Percentiles rank a stretch among this genome's conserved stretches.
These are phyloP conservation scores for Akabosia matsudoensis DNA, from an alignment of 1,140 invertebrate genomes.

Conservation along the genomic window DNA sequence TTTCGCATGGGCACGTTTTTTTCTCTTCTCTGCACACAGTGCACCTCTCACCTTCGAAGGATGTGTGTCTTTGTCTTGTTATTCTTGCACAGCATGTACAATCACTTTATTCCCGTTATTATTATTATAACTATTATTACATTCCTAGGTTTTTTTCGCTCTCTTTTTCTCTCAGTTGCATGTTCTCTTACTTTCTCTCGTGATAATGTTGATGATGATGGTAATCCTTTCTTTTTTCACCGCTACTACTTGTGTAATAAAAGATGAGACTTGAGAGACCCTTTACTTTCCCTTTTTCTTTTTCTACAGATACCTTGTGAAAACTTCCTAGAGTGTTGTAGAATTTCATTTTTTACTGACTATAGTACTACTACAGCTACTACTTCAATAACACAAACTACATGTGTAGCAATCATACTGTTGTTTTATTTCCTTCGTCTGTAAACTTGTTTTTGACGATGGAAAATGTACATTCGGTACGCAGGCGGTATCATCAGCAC, in stretches of 20 bases:
- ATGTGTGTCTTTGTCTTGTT: neutral
- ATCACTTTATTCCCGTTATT: slow-evolving; percentile 18
- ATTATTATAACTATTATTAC: neutral
- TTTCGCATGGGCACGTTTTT: neutral
- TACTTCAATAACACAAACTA: neutral
- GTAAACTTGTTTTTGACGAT: no score
- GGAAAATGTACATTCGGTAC: no score
- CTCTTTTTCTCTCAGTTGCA: neutral
- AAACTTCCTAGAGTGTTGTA: neutral
- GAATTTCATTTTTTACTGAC: neutral
- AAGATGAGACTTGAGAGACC: slow-evolving; percentile 22
- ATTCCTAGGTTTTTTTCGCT: neutral
- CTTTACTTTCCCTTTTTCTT: slow-evolving; percentile 6
- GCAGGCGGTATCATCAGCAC: neutral
- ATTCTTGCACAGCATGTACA: neutral
- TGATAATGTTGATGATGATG: neutral
- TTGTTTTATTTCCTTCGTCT: no score
- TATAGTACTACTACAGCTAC: neutral
- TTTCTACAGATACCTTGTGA: slow-evolving; percentile 22
- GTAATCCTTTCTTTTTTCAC: neutral
- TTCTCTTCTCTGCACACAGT: neutral
- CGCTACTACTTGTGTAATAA: neutral
- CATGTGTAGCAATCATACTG: neutral
- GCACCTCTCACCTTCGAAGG: neutral
- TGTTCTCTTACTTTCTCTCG: neutral